These are phyloP conservation scores for Myoxocephalus aenaeus DNA, from an alignment of 2,797 vertebrate species.

Conservation along the genomic window DNA sequence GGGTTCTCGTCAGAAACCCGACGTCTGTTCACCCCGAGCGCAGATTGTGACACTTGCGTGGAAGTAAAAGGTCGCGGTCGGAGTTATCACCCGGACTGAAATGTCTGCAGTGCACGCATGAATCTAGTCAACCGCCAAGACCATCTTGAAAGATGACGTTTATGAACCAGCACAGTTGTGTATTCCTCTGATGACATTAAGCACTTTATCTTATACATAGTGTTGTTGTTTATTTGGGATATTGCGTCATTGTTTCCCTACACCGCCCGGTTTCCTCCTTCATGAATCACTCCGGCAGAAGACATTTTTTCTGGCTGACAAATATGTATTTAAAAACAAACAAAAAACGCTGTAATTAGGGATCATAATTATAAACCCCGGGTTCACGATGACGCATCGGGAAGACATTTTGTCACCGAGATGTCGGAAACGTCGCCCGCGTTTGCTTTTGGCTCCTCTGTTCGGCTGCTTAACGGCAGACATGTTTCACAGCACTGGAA, in stretches of 20 bases:
- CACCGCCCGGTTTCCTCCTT: background rate
- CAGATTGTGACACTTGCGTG: constrained; percentile 37
- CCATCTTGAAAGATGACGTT: constrained; percentile 3
- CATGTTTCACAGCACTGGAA: constrained; percentile 60
- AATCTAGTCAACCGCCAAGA: background rate
- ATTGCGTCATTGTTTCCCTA: constrained; percentile 6
- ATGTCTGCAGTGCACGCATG: constrained; percentile 4
- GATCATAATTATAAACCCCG: constrained; percentile 59
- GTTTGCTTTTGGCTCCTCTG: constrained; percentile 47
- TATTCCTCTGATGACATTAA: background rate
- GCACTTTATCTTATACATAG: background rate
- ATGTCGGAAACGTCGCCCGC: constrained; percentile 35
- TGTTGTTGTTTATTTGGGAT: background rate
- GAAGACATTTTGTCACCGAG: constrained; percentile 40
- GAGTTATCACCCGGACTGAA: constrained; percentile 28
- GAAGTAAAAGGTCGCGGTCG: constrained; percentile 43
- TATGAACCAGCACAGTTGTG: background rate
- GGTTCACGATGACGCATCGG: constrained; percentile 11
- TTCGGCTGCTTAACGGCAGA: constrained; percentile 55
- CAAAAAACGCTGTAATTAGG: constrained; percentile 51
- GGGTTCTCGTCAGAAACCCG: constrained; percentile 42
- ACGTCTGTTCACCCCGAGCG: constrained; percentile 51
- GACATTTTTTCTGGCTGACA: constrained; percentile 27
- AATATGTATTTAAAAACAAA: constrained; percentile 29
- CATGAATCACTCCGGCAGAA: constrained; percentile 16